Evolutionary conservation across 1,140 invertebrate genomes (phyloP).

Genomic region (Aphidius ervi): DNA sequence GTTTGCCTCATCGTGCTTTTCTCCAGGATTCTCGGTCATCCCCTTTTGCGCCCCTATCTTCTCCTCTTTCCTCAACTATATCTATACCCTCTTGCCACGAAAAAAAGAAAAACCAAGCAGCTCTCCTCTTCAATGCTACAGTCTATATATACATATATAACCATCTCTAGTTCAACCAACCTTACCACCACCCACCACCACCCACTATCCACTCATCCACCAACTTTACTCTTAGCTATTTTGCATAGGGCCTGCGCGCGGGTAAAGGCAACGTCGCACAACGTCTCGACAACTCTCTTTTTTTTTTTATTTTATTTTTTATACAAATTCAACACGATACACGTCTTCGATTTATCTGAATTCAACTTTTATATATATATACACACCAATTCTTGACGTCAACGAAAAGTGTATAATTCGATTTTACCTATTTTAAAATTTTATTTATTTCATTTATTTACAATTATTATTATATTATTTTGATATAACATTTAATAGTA

Average conservation of each 20-base stretch:
- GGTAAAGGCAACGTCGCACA: slow-evolving; percentile 8
- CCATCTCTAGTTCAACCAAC: slow-evolving; percentile 3
- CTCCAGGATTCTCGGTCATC: slow-evolving; percentile 36
- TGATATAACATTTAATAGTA: too few species aligned
- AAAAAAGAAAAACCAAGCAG: too few species aligned
- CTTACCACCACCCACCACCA: slow-evolving; percentile 16
- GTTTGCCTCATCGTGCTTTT: slow-evolving; percentile 46
- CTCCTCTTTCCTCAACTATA: slow-evolving; percentile 7
- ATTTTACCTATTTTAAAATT: too few species aligned
- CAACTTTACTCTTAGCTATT: slow-evolving; percentile 37
- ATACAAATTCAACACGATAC: not conserved
- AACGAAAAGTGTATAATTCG: too few species aligned
- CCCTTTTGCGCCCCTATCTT: slow-evolving; percentile 25
- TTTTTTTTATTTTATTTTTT: not conserved
- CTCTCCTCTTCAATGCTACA: too few species aligned
- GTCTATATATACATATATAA: too few species aligned
- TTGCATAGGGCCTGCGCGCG: slow-evolving; percentile 53
- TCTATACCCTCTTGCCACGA: slow-evolving; percentile 9
- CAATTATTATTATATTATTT: too few species aligned
- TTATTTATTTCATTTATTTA: too few species aligned
- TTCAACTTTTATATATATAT: slow-evolving; percentile 13
- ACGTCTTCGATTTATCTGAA: slow-evolving; percentile 22
- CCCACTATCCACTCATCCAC: slow-evolving; percentile 29
- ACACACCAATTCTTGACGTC: not conserved
- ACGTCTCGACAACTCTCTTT: not conserved